phyloP scores from a whole-genome alignment of 2,113 vertebrate genomes.

The Sebastes schlegelii region DNA sequence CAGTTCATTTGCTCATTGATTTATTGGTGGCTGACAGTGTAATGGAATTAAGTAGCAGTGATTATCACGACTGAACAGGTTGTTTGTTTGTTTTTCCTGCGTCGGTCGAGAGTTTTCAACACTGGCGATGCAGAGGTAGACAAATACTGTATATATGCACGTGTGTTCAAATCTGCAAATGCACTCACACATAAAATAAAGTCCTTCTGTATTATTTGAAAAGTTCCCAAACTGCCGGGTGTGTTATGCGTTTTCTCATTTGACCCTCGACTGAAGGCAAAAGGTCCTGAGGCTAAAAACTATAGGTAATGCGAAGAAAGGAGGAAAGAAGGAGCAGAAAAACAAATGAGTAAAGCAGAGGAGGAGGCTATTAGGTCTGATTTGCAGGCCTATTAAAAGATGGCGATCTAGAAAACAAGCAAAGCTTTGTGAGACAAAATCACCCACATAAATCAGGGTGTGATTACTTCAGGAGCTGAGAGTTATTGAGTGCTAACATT shows the following conservation, averaged over 20 bases:
- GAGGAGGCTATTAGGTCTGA: slow-evolving; percentile 50
- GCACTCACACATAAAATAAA: background rate
- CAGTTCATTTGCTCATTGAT: slow-evolving; percentile 84
- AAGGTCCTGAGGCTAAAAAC: slow-evolving; percentile 33
- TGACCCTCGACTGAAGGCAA: slow-evolving; percentile 18
- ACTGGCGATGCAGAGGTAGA: background rate
- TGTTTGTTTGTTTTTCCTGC: slow-evolving; percentile 71
- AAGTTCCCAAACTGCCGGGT: slow-evolving; percentile 1
- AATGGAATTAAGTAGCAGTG: slow-evolving; percentile 80
- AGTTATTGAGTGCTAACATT: slow-evolving; percentile 64
- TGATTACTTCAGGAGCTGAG: slow-evolving; percentile 60
- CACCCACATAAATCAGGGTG: slow-evolving; percentile 55
- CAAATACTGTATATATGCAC: background rate
- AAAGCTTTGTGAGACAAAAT: slow-evolving; percentile 51
- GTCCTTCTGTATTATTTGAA: slow-evolving; percentile 15
- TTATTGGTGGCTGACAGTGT: slow-evolving; percentile 80
- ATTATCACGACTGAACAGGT: slow-evolving; percentile 79
- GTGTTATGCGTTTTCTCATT: slow-evolving; percentile 39
- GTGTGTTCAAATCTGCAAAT: slow-evolving; percentile 7
- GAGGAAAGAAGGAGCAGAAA: slow-evolving; percentile 23
- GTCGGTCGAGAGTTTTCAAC: slow-evolving; percentile 51
- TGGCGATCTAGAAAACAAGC: slow-evolving; percentile 55
- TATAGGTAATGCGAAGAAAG: slow-evolving; percentile 14
- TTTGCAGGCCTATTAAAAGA: slow-evolving; percentile 53
- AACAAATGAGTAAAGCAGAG: slow-evolving; percentile 46